These are phyloP conservation scores for Neoascia interrupta DNA, from an alignment of 2,888 invertebrate genomes.

Conservation along the genomic window DNA sequence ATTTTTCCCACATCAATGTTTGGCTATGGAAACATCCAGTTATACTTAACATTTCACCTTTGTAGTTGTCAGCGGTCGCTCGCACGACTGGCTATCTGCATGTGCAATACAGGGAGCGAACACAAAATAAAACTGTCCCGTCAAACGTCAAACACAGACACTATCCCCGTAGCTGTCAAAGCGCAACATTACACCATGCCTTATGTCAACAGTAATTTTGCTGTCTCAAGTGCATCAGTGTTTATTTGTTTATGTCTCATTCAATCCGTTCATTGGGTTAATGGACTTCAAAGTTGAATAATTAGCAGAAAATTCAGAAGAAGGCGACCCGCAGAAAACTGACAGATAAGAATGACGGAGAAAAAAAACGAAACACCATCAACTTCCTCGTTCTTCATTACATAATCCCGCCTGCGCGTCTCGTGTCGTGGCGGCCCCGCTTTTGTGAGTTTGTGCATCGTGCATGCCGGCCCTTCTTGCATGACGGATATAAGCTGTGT, in stretches of 20 bases:
- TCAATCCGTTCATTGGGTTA: conserved; percentile 64
- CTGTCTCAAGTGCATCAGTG: conserved; percentile 50
- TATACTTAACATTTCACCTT: conserved; percentile 50
- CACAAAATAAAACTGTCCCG: background rate
- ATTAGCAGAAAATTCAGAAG: conserved; percentile 30
- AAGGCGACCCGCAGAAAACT: too few species aligned
- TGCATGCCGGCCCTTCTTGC: background rate
- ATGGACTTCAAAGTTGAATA: conserved; percentile 66
- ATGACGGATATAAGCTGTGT: conserved; percentile 20
- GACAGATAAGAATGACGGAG: background rate
- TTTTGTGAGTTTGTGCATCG: background rate
- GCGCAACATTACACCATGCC: conserved; percentile 55
- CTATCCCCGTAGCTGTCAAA: conserved; percentile 35
- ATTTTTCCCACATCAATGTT: too few species aligned
- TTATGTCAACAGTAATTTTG: conserved; percentile 52
- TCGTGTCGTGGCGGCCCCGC: background rate
- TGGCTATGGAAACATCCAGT: conserved; percentile 20
- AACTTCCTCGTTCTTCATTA: conserved; percentile 66
- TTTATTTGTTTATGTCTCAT: conserved; percentile 46
- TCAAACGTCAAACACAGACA: conserved; percentile 8
- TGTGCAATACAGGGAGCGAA: background rate
- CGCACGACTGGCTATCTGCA: background rate
- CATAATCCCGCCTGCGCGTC: conserved; percentile 18
- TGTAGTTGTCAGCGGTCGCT: conserved; percentile 3
- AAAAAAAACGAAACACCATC: background rate